Conservation (phyloP, 2,113 vertebrate genomes). For the Malaclemys terrapin region DNA sequence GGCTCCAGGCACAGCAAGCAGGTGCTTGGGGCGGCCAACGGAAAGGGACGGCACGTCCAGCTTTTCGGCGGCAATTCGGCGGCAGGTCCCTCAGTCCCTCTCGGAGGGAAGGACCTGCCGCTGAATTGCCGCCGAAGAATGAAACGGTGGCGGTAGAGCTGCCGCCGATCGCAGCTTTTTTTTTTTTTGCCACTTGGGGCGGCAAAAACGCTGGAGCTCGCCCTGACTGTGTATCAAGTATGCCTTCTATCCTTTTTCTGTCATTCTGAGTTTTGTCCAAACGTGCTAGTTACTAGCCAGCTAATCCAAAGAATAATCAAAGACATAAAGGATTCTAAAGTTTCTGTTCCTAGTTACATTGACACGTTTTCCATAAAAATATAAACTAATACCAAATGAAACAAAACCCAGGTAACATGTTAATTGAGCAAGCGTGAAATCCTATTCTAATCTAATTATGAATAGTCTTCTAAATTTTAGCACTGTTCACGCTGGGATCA, state of each 20-base stretch:
- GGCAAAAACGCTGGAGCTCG: no score
- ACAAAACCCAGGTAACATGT: not conserved
- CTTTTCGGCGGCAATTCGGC: no score
- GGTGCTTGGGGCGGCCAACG: no score
- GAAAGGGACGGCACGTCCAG: no score
- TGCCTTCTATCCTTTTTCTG: not conserved
- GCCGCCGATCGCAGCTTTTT: no score
- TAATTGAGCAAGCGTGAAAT: not conserved
- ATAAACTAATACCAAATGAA: not conserved
- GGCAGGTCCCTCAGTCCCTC: no score
- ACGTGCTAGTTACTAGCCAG: not conserved
- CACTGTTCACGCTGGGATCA: not conserved
- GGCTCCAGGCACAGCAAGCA: no score
- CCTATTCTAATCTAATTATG: not conserved
- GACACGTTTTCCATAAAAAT: not conserved
- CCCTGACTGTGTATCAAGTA: not conserved
- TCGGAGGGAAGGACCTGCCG: no score
- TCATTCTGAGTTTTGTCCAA: not conserved
- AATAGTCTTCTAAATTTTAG: not conserved
- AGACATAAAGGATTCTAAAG: not conserved
- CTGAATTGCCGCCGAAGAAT: no score
- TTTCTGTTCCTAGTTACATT: not conserved
- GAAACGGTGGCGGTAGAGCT: no score
- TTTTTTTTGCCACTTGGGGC: no score
- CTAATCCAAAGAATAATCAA: not conserved